Conservation (phyloP, 2,888 invertebrate genomes). For the Torymus aiolomorphi region DNA sequence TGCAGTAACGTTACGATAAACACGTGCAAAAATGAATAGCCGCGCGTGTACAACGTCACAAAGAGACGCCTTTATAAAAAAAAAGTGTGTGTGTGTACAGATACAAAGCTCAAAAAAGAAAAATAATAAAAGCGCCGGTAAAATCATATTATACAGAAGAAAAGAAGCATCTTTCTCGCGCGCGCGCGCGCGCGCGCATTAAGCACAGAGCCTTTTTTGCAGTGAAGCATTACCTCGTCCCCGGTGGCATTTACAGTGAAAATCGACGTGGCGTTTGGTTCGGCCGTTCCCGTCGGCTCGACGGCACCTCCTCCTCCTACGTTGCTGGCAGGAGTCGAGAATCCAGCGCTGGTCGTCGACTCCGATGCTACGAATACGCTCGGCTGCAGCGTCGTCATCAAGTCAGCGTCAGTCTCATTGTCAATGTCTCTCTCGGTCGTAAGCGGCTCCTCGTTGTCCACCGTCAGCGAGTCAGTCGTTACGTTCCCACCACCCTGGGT, state of each 20-base stretch:
- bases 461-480: constrained; percentile 41
- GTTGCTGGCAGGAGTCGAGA: background rate
- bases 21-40: constrained; percentile 25
- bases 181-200: constrained; percentile 40
- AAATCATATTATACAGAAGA: constrained; percentile 52
- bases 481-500: constrained; percentile 25
- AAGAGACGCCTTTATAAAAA: too few relatives aligned
- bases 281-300: constrained; percentile 56
- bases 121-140: constrained; percentile 27
- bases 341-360: constrained; percentile 41
- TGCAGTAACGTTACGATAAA: background rate
- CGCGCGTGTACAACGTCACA: background rate
- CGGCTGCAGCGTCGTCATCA: constrained; percentile 32
- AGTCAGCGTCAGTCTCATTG: constrained; percentile 45
- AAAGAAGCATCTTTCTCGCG: constrained; percentile 38
- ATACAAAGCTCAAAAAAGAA: constrained; percentile 46
- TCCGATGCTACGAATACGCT: constrained; percentile 38
- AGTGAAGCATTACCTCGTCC: constrained; percentile 74
- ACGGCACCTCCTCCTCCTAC: background rate
- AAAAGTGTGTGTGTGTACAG: constrained; percentile 17
- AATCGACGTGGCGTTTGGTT: constrained; percentile 64
- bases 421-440: constrained; percentile 40
- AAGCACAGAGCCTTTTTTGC: constrained; percentile 59
- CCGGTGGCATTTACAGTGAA: constrained; percentile 68
- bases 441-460: constrained; percentile 36